phyloP scores from a whole-genome alignment of 2,888 invertebrate genomes.

The Sinotaia quadrata region DNA sequence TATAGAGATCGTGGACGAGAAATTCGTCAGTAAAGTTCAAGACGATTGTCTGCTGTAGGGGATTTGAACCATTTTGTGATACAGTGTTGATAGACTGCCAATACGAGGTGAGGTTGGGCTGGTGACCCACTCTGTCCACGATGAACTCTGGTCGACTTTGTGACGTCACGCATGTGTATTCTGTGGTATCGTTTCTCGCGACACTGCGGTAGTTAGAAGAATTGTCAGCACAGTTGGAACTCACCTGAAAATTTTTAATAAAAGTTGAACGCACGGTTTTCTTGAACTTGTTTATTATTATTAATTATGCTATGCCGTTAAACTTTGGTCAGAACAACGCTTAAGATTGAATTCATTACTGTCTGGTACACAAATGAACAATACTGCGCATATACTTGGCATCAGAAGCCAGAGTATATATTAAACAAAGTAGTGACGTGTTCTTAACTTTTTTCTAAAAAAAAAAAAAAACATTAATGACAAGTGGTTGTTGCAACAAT shows the following conservation, averaged over 20 bases:
- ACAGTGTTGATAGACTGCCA: constrained; percentile 43
- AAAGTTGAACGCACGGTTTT: too few species aligned
- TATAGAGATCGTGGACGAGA: constrained; percentile 33
- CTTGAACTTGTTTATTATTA: too few species aligned
- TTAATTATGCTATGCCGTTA: too few species aligned
- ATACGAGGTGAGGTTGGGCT: constrained; percentile 31
- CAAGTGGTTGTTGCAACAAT: too few species aligned
- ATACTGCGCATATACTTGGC: too few species aligned
- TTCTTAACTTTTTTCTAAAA: too few species aligned
- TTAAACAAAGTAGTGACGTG: too few species aligned
- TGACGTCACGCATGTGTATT: constrained; percentile 5
- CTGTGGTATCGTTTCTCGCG: neutral
- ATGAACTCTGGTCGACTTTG: neutral
- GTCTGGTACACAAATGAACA: too few species aligned
- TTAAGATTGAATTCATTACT: too few species aligned
- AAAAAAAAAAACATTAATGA: too few species aligned
- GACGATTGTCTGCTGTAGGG: constrained; percentile 24
- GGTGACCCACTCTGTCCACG: neutral
- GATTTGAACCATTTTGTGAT: neutral
- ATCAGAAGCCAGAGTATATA: too few species aligned
- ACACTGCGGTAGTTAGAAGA: neutral
- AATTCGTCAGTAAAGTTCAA: constrained; percentile 37
- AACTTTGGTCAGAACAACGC: too few species aligned
- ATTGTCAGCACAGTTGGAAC: neutral
- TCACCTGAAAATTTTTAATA: neutral